Evolutionary conservation across 2,797 vertebrate species (phyloP).

Genomic region (Gymnopithys bicolor): DNA sequence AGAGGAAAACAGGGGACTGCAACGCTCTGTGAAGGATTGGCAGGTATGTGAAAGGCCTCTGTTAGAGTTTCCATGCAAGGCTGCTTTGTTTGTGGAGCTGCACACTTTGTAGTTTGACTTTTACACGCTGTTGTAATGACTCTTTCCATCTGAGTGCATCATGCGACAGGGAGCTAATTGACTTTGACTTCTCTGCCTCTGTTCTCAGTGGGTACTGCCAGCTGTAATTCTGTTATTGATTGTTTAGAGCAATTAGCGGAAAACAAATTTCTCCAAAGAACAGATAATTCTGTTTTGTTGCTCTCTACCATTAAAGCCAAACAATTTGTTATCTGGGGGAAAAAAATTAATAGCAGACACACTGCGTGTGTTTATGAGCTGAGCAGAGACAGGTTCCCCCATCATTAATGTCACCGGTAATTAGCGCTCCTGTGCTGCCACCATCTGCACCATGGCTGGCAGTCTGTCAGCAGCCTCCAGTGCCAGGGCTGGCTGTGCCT

Average conservation of each 20-base stretch:
- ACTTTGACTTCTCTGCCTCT: constrained; percentile 62
- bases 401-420: constrained; percentile 70
- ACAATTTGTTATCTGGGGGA: constrained; percentile 44
- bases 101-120: neutral
- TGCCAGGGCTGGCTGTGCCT: constrained; percentile 3
- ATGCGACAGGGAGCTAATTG: constrained; percentile 57
- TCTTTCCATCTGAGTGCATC: constrained; percentile 48
- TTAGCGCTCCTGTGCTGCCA: constrained; percentile 40
- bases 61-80: neutral
- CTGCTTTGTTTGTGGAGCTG: neutral
- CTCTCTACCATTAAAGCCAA: constrained; percentile 33
- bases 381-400: constrained; percentile 54
- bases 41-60: neutral
- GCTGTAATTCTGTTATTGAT: constrained; percentile 63
- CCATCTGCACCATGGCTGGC: neutral
- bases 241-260: constrained; percentile 64
- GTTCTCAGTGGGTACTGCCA: constrained; percentile 52
- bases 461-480: constrained; percentile 42
- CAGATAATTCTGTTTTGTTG: constrained; percentile 52
- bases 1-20: neutral
- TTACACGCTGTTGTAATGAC: neutral
- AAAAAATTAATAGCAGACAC: constrained; percentile 46
- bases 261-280: constrained; percentile 62
- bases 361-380: constrained; percentile 61
- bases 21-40: neutral